Base-by-base conservation (phyloP, 2,888 invertebrate genomes). In the Pseudococcus viburni region DNA sequence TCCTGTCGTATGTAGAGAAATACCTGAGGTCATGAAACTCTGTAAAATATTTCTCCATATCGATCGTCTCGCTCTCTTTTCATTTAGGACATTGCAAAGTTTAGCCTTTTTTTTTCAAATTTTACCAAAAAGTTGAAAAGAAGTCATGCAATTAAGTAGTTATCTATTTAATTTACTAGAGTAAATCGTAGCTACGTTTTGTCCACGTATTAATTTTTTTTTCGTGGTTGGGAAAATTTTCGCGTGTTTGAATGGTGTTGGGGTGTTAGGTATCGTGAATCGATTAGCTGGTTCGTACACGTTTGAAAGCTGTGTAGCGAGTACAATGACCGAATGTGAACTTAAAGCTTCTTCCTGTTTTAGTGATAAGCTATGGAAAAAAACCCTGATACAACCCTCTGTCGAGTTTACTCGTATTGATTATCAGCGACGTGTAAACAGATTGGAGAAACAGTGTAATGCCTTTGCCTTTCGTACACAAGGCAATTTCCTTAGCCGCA, bases 321-420 rank as follows among this genome's bases (percentile, higher is more conserved):
- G 77, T 77, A 77, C 77, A 77, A 77, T 77, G 77, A 77, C 77
- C 77, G 77, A 77, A 77, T 77, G 77, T 77, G 77, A 77, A 77
- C 77, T 77, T 77, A 77, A 77, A 77, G 77, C 77, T 77, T 77
- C 77, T 77, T 77, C 77, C 77, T 77, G n/a, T 68, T 77, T 77
- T 33, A 77, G 77, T 39, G 77, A 77, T 77, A 77, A 77, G 77
- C 77, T 55, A 55, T 55, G 55, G 48, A 55, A 55, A 55, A 55
- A 55, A 55, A 0, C 55, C 55, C 9, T 15, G 12, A 68, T 68
- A 68, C 26, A 68, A 68, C 68, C 68, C 68, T 68, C 68, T 68
- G 68, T 68, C 26, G 68, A 22, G 68, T 68, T 26, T 68, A 68
- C 68, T 17, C 19, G 68, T 68, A 68, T 68, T 68, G 68, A 68